Base-by-base conservation (phyloP, 2,797 vertebrate species). In the Gadopsis marmoratus region DNA sequence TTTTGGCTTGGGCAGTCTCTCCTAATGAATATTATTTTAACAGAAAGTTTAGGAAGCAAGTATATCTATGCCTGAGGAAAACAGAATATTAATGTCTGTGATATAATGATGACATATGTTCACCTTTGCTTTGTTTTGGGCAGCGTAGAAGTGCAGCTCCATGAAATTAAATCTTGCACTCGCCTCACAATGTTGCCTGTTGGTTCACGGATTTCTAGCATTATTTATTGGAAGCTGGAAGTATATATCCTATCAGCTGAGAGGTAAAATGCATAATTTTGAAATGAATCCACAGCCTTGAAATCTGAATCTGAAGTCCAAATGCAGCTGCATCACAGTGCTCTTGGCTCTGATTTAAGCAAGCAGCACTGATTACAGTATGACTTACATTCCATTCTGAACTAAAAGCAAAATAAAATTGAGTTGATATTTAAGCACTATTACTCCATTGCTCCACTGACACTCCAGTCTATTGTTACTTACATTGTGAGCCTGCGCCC, bases 1-100 rank as follows among this genome's bases (percentile, higher is more conserved):
- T 78, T 86, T 29, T 33, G 71, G 67, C 76, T 83, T 54, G 19
- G 43, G 48, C 66, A 58, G 71, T 68, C 76, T 82, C 65, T 81
- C 66, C 79, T 89, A 87, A 91, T 91, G 86, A 93, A 90, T 71
- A 85, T 83, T 83, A 74, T 86, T 90, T 87, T 74, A 90, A 70
- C 82, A 87, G 77, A 85, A 86, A 86, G 64, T 74, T 79, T 41
- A 71, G 72, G 70, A 86, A 84, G 71, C 61, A 76, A 84, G 78
- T 87, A 74, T 68, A 54, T 86, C 71, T 79, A 33, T 68, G 85
- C 89, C 84, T 56, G 60, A 76, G 79, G 88, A 85, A 83, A 87
- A 76, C 51, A 43, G 26, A 82, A 87, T 89, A 83, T 89, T 86
- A 86, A 92, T 88, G 75, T 86, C 60, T 84, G 26, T 45, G 41